A percentile compares a stretch with the other conserved stretches of the same genome.
Conservation (phyloP, 2,888 invertebrate genomes). For the Serripes groenlandicus region DNA sequence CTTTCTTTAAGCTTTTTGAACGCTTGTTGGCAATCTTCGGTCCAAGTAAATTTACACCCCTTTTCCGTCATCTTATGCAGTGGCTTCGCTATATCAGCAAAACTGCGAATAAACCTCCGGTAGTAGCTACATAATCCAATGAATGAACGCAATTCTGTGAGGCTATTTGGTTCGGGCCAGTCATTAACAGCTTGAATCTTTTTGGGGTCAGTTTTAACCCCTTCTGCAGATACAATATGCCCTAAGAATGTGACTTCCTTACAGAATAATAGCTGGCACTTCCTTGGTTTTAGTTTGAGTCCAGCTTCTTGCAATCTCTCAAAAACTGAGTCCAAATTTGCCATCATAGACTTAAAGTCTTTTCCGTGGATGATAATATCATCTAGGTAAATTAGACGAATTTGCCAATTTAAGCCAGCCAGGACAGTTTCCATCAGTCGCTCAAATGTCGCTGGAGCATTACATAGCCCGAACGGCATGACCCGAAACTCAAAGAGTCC, state of each 20-base stretch:
- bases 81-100: constrained; percentile 49
- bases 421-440: constrained; percentile 39
- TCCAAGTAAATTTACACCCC: constrained; percentile 42
- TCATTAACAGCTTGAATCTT: background rate
- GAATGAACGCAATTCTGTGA: constrained; percentile 18
- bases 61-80: constrained; percentile 47
- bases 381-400: constrained; percentile 45
- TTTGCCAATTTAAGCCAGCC: constrained; percentile 48
- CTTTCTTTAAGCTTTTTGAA: constrained; percentile 35
- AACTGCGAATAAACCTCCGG: constrained; percentile 43
- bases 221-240: constrained; percentile 5
- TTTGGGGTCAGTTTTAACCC: background rate
- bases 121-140: constrained; percentile 23
- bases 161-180: constrained; percentile 11
- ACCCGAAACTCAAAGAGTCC: constrained; percentile 43
- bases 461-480: constrained; percentile 46
- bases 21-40: constrained; percentile 28
- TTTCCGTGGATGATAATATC: constrained; percentile 39
- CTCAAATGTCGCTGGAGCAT: constrained; percentile 34
- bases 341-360: constrained; percentile 44
- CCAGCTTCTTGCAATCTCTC: constrained; percentile 27
- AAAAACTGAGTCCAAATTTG: constrained; percentile 50
- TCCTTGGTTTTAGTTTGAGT: constrained; percentile 55
- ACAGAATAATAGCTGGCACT: constrained; percentile 36
- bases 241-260: constrained; percentile 30